These are phyloP conservation scores for Gymnothorax javanicus DNA, from an alignment of 2,797 vertebrate species.

Conservation along the genomic window DNA sequence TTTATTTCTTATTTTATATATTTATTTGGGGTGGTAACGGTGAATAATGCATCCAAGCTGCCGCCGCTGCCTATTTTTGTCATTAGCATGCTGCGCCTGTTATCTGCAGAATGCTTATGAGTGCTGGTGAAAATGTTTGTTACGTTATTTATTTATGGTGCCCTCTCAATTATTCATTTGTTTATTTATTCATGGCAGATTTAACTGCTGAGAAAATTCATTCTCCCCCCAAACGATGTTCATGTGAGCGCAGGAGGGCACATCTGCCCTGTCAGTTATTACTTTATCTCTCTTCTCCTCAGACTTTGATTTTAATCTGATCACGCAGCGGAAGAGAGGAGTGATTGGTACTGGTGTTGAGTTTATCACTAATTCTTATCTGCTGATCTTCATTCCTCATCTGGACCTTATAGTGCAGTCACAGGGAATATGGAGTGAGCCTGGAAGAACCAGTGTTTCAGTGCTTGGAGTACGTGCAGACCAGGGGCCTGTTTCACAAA, in stretches of 20 bases:
- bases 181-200: constrained; percentile 85
- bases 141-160: constrained; percentile 87
- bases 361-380: constrained; percentile 40
- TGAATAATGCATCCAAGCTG: constrained; percentile 76
- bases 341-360: constrained; percentile 31
- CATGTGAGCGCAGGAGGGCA: constrained; percentile 44
- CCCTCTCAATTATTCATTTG: constrained; percentile 86
- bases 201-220: constrained; percentile 84
- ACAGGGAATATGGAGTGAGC: constrained; percentile 44
- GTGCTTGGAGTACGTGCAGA: constrained; percentile 34
- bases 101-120: constrained; percentile 80
- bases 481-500: neutral
- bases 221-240: constrained; percentile 58
- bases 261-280: constrained; percentile 74
- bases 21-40: constrained; percentile 31
- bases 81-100: constrained; percentile 77
- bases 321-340: constrained; percentile 55
- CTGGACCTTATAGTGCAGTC: constrained; percentile 30
- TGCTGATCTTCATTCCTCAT: constrained; percentile 26
- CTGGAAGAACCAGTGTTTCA: constrained; percentile 25
- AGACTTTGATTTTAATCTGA: constrained; percentile 68
- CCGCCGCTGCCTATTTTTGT: constrained; percentile 74
- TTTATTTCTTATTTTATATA: constrained; percentile 46
- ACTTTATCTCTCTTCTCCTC: constrained; percentile 70
- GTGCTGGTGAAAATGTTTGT: constrained; percentile 78